Percentiles rank a stretch among this genome's conserved stretches.
These are phyloP conservation scores for Glaucidium brasilianum DNA, from an alignment of 2,113 vertebrate species.

Conservation along the genomic window DNA sequence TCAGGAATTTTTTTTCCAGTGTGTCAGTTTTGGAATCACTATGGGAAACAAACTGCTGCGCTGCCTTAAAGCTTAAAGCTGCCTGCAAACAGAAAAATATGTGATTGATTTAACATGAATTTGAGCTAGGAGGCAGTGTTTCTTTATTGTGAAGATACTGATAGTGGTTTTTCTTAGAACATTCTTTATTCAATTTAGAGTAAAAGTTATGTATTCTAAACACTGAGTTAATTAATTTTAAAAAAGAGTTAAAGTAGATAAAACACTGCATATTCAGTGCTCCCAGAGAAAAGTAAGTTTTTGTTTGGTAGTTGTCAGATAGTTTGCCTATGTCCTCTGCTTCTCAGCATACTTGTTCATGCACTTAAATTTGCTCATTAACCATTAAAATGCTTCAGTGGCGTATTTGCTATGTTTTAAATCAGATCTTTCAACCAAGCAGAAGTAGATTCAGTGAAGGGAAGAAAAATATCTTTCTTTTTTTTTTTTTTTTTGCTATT, in stretches of 20 bases:
- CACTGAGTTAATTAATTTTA: neutral
- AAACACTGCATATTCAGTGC: neutral
- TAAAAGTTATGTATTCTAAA: neutral
- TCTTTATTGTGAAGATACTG: neutral
- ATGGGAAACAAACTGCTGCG: neutral
- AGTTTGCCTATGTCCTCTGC: neutral
- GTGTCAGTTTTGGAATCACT: neutral
- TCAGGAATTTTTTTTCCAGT: neutral
- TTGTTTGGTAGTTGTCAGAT: neutral
- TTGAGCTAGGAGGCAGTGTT: slow-evolving; percentile 56
- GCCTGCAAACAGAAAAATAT: neutral
- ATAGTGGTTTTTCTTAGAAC: neutral
- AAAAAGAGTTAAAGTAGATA: neutral
- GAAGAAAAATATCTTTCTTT: neutral
- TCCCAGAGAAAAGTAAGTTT: neutral
- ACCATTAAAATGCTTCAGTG: neutral
- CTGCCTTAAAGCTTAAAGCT: neutral
- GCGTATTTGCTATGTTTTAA: neutral
- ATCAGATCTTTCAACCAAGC: neutral
- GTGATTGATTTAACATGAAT: neutral
- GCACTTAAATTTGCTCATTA: neutral
- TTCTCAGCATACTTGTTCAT: neutral
- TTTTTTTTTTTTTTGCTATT: neutral
- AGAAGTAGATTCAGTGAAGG: neutral
- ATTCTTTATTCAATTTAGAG: neutral